A percentile compares a stretch with the other conserved stretches of the same genome.
phyloP scores from a whole-genome alignment of 2,888 invertebrate genomes.

The Cylindroiulus punctatus region DNA sequence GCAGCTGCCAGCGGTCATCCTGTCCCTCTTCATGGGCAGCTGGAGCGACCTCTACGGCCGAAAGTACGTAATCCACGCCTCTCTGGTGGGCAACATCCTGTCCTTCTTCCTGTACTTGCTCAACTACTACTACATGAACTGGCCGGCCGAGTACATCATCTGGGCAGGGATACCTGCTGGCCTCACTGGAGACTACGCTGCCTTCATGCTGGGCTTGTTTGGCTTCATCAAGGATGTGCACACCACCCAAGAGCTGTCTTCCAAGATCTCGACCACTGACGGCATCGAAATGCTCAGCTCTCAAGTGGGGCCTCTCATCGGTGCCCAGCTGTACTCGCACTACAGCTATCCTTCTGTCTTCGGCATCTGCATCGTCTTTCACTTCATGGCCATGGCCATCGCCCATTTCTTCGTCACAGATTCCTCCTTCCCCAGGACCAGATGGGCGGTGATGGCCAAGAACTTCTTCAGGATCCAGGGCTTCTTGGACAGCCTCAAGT shows the following conservation, averaged over 20 bases:
- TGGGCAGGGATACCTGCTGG: constrained; percentile 53
- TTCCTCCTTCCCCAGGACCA: background rate
- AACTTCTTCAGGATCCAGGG: constrained; percentile 43
- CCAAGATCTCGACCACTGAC: constrained; percentile 50
- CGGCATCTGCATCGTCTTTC: constrained; percentile 49
- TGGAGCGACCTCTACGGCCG: constrained; percentile 55
- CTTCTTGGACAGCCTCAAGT: constrained; percentile 10
- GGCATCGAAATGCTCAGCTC: constrained; percentile 52
- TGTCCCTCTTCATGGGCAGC: constrained; percentile 53
- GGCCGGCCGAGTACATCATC: constrained; percentile 48
- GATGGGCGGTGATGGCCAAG: background rate
- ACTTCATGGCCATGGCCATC: constrained; percentile 16
- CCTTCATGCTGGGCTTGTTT: constrained; percentile 55
- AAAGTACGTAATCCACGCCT: background rate
- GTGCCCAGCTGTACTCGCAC: constrained; percentile 48
- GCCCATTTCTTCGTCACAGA: background rate
- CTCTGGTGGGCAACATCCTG: constrained; percentile 49
- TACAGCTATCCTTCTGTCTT: constrained; percentile 50
- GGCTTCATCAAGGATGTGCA: constrained; percentile 52
- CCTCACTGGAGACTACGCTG: constrained; percentile 55
- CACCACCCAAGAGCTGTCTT: background rate
- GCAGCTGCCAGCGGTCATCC: constrained; percentile 53
- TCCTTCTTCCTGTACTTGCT: constrained; percentile 51
- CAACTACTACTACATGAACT: constrained; percentile 47
- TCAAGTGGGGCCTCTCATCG: constrained; percentile 54